A percentile compares a stretch with the other conserved stretches of the same genome.
These are phyloP conservation scores for Melipona quadrifasciata DNA, from an alignment of 1,140 invertebrate species.

Conservation along the genomic window DNA sequence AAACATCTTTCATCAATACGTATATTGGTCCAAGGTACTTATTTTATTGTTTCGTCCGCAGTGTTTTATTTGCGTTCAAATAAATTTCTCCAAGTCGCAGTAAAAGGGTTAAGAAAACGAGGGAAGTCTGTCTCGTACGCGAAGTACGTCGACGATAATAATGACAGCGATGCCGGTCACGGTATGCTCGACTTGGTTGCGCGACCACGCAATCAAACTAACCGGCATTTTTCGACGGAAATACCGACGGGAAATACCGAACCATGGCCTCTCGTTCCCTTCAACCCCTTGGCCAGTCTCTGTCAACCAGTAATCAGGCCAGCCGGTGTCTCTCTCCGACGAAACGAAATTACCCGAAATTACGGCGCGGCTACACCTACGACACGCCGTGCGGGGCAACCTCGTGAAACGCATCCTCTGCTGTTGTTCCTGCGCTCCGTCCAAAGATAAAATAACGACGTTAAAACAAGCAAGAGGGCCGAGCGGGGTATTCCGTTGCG, in stretches of 20 bases:
- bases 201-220: slow-evolving; percentile 35
- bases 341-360: slow-evolving; percentile 39
- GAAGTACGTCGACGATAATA: slow-evolving; percentile 21
- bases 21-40: too few species aligned
- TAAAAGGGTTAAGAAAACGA: too few species aligned
- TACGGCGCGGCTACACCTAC: slow-evolving; percentile 22
- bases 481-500: neutral
- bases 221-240: slow-evolving; percentile 43
- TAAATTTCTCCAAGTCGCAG: too few species aligned
- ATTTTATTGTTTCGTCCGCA: too few species aligned
- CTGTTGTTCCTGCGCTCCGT: neutral
- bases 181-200: slow-evolving; percentile 22
- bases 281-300: neutral
- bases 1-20: too few species aligned
- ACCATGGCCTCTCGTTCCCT: neutral
- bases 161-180: slow-evolving; percentile 50
- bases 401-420: neutral
- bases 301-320: slow-evolving; percentile 33
- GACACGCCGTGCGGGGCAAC: neutral
- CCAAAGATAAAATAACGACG: slow-evolving; percentile 5
- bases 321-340: slow-evolving; percentile 6
- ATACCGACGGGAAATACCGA: neutral
- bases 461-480: neutral
- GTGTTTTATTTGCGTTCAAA: too few species aligned
- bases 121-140: neutral